These are phyloP conservation scores for Sebastes dallii DNA, from an alignment of 2,797 vertebrate species.

Conservation along the genomic window DNA sequence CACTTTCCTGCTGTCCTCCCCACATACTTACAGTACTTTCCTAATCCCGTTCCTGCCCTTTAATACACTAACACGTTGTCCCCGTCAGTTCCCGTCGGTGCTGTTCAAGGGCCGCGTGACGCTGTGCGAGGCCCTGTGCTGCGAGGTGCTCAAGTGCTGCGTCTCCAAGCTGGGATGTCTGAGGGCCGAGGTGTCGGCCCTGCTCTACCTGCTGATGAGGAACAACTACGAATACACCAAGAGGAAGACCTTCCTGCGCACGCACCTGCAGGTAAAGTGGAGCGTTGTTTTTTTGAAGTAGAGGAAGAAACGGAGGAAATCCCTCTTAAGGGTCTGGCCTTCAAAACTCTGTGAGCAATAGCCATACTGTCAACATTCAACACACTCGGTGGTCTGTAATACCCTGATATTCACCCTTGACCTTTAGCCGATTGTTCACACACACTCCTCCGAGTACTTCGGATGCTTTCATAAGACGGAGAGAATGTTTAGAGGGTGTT, in stretches of 20 bases:
- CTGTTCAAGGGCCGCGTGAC: slow-evolving; percentile 96
- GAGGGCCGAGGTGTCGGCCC: slow-evolving; percentile 90
- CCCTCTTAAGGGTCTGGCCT: not conserved
- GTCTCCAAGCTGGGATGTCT: slow-evolving; percentile 92
- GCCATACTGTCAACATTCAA: not conserved
- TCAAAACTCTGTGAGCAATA: not conserved
- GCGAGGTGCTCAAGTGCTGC: slow-evolving; percentile 95
- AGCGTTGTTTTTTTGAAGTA: not conserved
- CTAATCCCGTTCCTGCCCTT: slow-evolving; percentile 8
- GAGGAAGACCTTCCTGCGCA: slow-evolving; percentile 93
- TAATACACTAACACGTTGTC: slow-evolving; percentile 18
- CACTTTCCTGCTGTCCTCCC: not conserved
- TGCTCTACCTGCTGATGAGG: slow-evolving; percentile 96
- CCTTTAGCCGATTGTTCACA: not conserved
- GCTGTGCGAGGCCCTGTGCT: slow-evolving; percentile 94
- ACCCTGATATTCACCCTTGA: not conserved
- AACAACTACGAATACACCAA: slow-evolving; percentile 98
- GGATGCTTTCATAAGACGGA: not conserved
- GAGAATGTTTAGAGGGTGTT: slow-evolving; percentile 3
- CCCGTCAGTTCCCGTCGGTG: slow-evolving; percentile 88
- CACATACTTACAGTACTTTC: not conserved
- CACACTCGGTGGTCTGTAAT: not conserved
- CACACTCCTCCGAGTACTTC: not conserved
- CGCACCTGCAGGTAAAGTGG: slow-evolving; percentile 90
- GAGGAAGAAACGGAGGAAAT: not conserved